A percentile compares a stretch with the other conserved stretches of the same genome.
These are phyloP conservation scores for Rhyacophila brunnea DNA, from an alignment of 1,140 invertebrate species.

Conservation along the genomic window DNA sequence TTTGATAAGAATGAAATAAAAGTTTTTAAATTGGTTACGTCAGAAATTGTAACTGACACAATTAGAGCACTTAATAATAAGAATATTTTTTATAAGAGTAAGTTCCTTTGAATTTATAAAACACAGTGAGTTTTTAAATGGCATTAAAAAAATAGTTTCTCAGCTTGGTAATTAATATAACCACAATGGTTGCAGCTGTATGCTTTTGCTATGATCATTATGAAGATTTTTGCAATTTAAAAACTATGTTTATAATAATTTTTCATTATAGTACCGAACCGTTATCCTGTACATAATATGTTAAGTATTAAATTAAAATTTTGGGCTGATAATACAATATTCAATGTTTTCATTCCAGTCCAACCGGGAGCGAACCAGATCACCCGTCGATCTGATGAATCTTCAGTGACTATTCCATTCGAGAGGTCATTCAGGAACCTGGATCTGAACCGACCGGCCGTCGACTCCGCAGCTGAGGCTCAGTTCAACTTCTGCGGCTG, in stretches of 20 bases:
- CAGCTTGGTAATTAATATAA: no score
- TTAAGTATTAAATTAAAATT: background rate
- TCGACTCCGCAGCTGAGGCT: conserved; percentile 51
- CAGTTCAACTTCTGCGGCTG: conserved; percentile 81
- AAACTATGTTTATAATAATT: background rate
- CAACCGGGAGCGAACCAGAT: conserved; percentile 64
- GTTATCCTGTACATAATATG: background rate
- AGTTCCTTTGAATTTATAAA: no score
- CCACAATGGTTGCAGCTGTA: no score
- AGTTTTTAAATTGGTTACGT: no score
- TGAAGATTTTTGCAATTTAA: no score
- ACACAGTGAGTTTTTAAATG: no score
- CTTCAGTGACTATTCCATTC: conserved; percentile 72
- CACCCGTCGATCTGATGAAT: conserved; percentile 61
- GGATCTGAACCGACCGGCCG: conserved; percentile 53
- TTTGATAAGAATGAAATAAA: no score
- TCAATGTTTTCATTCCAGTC: conserved; percentile 46
- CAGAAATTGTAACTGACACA: no score
- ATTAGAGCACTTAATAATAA: background rate
- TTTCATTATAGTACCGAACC: background rate
- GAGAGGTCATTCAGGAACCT: conserved; percentile 68
- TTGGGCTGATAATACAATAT: background rate
- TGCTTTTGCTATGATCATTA: no score
- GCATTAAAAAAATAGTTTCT: no score
- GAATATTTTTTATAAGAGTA: no score